Evolutionary conservation across 2,113 vertebrate genomes (phyloP).

Genomic region (Galbula dea): DNA sequence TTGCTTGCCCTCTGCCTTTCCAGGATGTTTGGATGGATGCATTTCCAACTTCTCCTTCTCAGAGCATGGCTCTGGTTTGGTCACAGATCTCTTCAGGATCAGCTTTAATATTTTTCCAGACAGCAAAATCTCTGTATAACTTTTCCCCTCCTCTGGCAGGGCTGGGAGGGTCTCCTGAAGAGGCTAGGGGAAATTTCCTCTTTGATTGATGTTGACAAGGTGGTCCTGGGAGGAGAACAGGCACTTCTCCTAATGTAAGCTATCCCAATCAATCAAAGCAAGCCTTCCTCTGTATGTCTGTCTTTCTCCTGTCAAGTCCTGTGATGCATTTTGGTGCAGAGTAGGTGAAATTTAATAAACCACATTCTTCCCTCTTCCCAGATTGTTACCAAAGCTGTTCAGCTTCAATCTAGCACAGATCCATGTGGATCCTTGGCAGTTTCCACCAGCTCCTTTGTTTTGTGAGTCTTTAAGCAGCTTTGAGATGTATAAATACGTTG

Average conservation of each 20-base stretch:
- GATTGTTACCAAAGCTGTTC: neutral
- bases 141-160: neutral
- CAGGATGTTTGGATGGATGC: neutral
- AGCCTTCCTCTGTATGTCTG: neutral
- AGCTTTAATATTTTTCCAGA: neutral
- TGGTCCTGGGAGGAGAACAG: neutral
- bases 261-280: neutral
- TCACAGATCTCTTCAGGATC: neutral
- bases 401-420: neutral
- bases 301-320: neutral
- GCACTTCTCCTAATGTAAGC: neutral
- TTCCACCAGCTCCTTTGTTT: neutral
- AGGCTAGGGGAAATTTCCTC: neutral
- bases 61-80: neutral
- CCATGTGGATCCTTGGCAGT: neutral
- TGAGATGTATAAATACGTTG: neutral
- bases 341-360: neutral
- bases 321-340: neutral
- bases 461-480: neutral
- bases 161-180: neutral
- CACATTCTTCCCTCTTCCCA: neutral
- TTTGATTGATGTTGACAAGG: neutral
- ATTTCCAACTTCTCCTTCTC: neutral
- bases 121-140: accelerated
- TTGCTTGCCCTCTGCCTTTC: neutral